Conservation (phyloP, 2,797 vertebrate genomes). For the Atherinosoma microstoma region DNA sequence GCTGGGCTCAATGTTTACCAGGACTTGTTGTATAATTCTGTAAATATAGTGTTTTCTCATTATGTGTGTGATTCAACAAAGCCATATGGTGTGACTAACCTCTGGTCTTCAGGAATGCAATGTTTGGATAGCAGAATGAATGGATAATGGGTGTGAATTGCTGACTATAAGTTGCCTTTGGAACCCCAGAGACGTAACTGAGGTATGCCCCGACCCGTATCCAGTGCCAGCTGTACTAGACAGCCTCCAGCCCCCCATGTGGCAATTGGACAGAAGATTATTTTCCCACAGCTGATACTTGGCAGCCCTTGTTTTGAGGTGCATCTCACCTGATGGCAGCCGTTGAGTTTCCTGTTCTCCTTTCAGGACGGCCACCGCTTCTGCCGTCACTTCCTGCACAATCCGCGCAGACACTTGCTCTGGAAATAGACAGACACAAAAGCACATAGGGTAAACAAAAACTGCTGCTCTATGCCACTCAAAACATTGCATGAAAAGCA, state of each 20-base stretch:
- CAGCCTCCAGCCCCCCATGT: background rate
- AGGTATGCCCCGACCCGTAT: background rate
- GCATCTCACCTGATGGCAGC: conserved; percentile 82
- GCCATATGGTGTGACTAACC: background rate
- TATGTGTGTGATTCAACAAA: background rate
- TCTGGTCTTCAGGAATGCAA: background rate
- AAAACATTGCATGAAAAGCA: conserved; percentile 23
- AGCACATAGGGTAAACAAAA: conserved; percentile 12
- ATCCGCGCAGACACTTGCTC: conserved; percentile 98
- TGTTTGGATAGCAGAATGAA: background rate
- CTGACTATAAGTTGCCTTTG: background rate
- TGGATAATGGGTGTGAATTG: background rate
- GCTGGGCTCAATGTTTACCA: background rate
- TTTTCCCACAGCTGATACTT: background rate
- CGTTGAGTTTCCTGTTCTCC: conserved; percentile 92
- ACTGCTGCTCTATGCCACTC: background rate
- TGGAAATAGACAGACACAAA: conserved; percentile 64
- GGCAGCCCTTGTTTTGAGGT: background rate
- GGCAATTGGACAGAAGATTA: background rate
- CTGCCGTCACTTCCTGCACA: conserved; percentile 98
- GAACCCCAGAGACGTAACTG: background rate
- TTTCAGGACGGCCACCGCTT: conserved; percentile 97
- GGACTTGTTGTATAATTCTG: background rate
- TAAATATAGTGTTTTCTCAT: background rate
- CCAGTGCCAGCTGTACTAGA: background rate